A percentile compares a stretch with the other conserved stretches of the same genome.
phyloP scores from a whole-genome alignment of 2,888 invertebrate species.

The Ophioninae sp. region DNA sequence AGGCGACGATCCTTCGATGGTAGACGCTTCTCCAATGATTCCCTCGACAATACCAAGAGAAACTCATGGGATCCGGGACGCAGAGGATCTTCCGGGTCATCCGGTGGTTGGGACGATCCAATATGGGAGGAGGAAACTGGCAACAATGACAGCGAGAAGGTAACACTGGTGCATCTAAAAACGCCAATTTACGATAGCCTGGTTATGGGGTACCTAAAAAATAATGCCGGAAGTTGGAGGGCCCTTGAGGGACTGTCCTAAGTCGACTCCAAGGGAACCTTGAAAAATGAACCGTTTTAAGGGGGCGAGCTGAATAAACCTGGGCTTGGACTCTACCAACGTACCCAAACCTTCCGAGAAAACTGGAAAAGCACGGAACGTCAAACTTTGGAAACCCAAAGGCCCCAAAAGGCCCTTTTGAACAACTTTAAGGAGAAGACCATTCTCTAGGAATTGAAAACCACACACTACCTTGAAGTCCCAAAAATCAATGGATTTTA shows the following conservation, averaged over 20 bases:
- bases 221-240: too few relatives aligned
- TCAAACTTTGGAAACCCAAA: too few relatives aligned
- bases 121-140: conserved; percentile 83
- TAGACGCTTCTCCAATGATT: conserved; percentile 86
- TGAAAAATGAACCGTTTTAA: neutral
- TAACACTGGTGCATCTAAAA: conserved; percentile 26
- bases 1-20: conserved; percentile 82
- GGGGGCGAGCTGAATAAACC: neutral
- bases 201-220: neutral
- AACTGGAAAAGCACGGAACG: neutral
- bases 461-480: too few relatives aligned
- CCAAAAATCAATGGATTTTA: too few relatives aligned
- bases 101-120: conserved; percentile 84
- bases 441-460: too few relatives aligned
- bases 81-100: conserved; percentile 85
- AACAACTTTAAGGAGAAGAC: too few relatives aligned
- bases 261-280: neutral
- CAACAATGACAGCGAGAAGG: conserved; percentile 53
- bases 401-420: too few relatives aligned
- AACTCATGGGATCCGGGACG: conserved; percentile 87
- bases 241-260: neutral
- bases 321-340: neutral
- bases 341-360: too few relatives aligned
- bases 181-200: neutral
- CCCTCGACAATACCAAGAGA: conserved; percentile 86